Conservation (phyloP, 2,113 vertebrate genomes). For the Stomatorhinus ivindoensis region DNA sequence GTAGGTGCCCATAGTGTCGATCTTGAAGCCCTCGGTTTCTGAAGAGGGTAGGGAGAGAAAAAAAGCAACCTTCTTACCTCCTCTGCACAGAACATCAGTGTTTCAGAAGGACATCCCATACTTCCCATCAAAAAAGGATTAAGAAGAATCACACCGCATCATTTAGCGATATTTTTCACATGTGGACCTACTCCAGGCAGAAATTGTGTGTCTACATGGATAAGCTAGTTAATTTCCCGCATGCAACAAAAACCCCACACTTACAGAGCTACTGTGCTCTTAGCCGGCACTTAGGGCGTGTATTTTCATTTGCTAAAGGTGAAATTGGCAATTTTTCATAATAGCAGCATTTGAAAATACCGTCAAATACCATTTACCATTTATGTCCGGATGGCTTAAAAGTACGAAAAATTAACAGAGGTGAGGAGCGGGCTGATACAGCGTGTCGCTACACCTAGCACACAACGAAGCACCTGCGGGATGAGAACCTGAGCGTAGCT, state of each 20-base stretch:
- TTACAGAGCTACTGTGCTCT: neutral
- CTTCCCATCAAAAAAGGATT: neutral
- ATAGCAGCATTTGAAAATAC: neutral
- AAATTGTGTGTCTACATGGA: neutral
- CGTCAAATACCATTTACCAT: neutral
- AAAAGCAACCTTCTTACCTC: neutral
- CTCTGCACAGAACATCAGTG: too few species aligned
- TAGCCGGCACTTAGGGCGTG: neutral
- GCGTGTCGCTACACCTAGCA: too few species aligned
- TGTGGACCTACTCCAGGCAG: neutral
- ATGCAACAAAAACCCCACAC: neutral
- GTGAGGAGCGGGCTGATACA: too few species aligned
- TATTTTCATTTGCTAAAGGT: neutral
- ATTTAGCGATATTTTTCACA: neutral
- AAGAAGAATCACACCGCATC: neutral
- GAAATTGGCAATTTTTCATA: neutral
- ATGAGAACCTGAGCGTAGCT: too few species aligned
- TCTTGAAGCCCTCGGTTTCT: slow-evolving; percentile 99
- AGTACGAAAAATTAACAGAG: neutral
- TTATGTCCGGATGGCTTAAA: neutral
- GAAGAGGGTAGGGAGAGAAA: neutral
- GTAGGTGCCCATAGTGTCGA: slow-evolving; percentile 98
- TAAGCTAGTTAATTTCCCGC: neutral
- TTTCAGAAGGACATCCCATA: neutral
- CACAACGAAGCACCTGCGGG: too few species aligned